Evolutionary conservation across 1,140 invertebrate genomes (phyloP).

Genomic region (Drosophila sucinea): DNA sequence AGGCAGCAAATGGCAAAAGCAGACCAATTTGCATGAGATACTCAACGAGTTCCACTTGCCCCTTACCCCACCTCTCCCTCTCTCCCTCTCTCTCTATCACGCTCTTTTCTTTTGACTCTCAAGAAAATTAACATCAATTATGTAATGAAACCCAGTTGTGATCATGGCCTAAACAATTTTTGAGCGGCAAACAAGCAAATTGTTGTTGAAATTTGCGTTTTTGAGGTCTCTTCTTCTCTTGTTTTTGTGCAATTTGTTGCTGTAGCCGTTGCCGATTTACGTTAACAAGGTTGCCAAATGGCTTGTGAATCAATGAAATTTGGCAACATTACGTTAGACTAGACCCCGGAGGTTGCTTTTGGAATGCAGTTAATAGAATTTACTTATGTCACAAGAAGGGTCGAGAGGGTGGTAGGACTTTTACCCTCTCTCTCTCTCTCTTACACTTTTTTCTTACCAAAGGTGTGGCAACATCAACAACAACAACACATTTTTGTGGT

Average conservation of each 20-base stretch:
- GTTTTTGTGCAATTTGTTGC: slow-evolving; percentile 8
- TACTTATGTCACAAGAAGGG: background rate
- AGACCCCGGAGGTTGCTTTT: background rate
- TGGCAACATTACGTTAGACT: slow-evolving; percentile 4
- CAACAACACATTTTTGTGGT: slow-evolving; percentile 13
- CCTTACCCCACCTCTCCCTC: background rate
- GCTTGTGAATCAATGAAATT: slow-evolving; percentile 18
- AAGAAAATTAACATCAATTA: slow-evolving; percentile 58
- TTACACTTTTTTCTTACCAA: background rate
- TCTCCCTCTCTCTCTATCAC: background rate
- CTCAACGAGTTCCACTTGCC: background rate
- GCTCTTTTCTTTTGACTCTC: background rate
- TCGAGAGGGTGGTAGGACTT: background rate
- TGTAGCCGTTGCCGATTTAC: slow-evolving; percentile 29
- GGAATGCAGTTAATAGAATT: slow-evolving; percentile 4
- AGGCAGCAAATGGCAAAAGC: slow-evolving; percentile 7
- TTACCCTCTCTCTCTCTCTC: background rate
- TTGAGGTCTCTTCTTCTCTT: slow-evolving; percentile 17
- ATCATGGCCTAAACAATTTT: slow-evolving; percentile 44
- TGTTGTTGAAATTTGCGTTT: slow-evolving; percentile 40
- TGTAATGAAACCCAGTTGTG: slow-evolving; percentile 54
- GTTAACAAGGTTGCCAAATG: slow-evolving; percentile 11
- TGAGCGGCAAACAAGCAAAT: slow-evolving; percentile 41
- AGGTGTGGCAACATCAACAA: slow-evolving; percentile 10
- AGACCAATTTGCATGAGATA: slow-evolving; percentile 4